Evolutionary conservation across 2,797 vertebrate genomes (phyloP), one percentile per base, ranked within the genome.

Genomic region (Gallinago stenura): DNA sequence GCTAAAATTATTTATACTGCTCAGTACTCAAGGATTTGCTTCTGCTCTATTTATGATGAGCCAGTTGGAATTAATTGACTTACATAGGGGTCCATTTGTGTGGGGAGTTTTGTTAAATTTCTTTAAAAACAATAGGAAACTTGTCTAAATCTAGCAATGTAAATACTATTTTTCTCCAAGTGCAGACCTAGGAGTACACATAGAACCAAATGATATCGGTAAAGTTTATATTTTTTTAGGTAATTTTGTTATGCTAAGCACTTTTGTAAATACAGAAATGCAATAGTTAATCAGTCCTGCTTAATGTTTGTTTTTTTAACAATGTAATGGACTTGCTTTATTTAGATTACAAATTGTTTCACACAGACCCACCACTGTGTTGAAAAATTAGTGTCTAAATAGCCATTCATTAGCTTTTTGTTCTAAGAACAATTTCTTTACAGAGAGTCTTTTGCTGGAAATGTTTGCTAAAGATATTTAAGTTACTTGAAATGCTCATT

Each of bases 211-310:
- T 96, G 84, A 97, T 90, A 96, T 92, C 80, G 41, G 96, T 97
- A 95, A 97, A 98, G 92, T 98, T 97, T 98, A 96, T 98, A 98
- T 98, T 98, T 97, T 96, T 97, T 97, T 97, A 97, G 86, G 33
- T 76, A 86, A 96, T 95, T 97, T 98, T 98, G 97, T 98, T 97
- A 97, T 96, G 97, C 94, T 97, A 95, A 98, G 97, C 97, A 98
- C 97, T 98, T 98, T 98, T 97, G 95, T 98, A 98, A 97, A 96
- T 98, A 97, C 88, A 96, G 87, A 97, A 95, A 92, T 96, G 95
- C 89, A 94, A 66, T 97, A 93, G 94, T 95, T 97, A 93, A 82
- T 95, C 93, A 83, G 75, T 87, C 88, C 30, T 85, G 96, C 96
- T 96, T 96, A 85, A 92, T 76, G n/a, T 95, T 78, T 94, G 96